Evolutionary conservation across 53 echinoderm and acorn worm genomes (phyloP), one percentile per base, ranked within the genome.

Genomic region (Hippasteria phrygiana): DNA sequence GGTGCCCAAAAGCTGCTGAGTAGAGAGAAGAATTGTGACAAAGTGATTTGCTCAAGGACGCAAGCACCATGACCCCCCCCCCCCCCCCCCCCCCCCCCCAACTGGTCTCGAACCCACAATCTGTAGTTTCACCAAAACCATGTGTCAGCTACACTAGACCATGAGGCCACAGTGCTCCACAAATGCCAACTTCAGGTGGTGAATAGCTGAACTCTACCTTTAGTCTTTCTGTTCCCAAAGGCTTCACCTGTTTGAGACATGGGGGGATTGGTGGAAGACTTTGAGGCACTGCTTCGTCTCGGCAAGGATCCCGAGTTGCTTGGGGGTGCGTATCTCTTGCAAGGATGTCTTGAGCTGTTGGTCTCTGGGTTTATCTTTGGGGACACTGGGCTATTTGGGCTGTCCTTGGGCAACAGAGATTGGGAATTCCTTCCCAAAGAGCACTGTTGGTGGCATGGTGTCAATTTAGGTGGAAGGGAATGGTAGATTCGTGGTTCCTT

Each of bases 151-250:
- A n/a, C n/a, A n/a, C n/a, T n/a, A n/a, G n/a, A n/a, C n/a, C n/a
- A n/a, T n/a, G n/a, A n/a, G n/a, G n/a, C n/a, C n/a, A n/a, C 3
- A 71, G 20, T 71, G 28, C 33, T 43, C 14, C 20, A 1, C 11
- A 20, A 53, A 32, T 12, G 20, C 36, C 34, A 2, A 34, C 18
- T 1, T 77, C 33, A 36, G 17, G 16, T 53, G 28, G 11, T 55
- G 56, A 79, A 79, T 35, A 79, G 39, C 35, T 79, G 55, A 0
- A 79, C 79, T 38, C 79, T 9, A 37, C 79, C 79, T 56, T 62
- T 79, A 22, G 41, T 36, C 17, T 62, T 79, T 10, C 14, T 62
- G 0, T 17, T n/a, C 14, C 31, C 39, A 18, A 62, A 38, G 39
- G n/a, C 41, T 18, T 20, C 59, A 14, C 24, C 4, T 2, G 13